Conservation (phyloP, 2,113 vertebrate species). For the Zonotrichia leucophrys region DNA sequence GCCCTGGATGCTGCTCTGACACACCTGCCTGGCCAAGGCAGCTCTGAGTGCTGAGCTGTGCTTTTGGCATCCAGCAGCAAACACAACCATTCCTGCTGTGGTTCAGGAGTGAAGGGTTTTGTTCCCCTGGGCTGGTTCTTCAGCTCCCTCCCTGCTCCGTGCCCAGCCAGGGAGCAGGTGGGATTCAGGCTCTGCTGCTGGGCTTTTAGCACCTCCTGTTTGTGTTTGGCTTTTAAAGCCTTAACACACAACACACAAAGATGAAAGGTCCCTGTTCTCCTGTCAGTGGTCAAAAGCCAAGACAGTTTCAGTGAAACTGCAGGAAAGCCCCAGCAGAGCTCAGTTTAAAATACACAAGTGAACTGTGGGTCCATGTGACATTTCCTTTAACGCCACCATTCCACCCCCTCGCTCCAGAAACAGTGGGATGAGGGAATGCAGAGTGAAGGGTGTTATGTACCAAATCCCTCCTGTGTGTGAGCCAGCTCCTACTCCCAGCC, state of each 20-base stretch:
- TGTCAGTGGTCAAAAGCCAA: background rate
- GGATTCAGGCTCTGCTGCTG: background rate
- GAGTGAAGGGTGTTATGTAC: background rate
- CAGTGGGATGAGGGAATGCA: fast-evolving
- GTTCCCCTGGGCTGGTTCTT: background rate
- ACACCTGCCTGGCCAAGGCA: background rate
- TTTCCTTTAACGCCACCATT: background rate
- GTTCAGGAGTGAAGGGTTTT: background rate
- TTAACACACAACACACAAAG: background rate
- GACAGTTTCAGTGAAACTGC: background rate
- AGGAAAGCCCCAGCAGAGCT: background rate
- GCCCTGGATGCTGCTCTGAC: background rate
- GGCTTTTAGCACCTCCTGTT: background rate
- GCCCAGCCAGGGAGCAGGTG: background rate
- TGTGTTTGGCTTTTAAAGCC: background rate
- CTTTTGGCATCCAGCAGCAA: background rate
- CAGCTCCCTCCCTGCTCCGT: background rate
- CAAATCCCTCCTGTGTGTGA: background rate
- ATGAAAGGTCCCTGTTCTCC: background rate
- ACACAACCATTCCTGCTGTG: background rate
- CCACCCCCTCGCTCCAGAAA: background rate
- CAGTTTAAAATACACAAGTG: background rate
- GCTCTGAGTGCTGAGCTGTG: background rate
- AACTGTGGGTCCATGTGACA: background rate
- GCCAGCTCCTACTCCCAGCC: background rate